Evolutionary conservation across 2,113 vertebrate genomes (phyloP), one percentile per base, ranked within the genome.

Genomic region (Pygoscelis antarcticus): DNA sequence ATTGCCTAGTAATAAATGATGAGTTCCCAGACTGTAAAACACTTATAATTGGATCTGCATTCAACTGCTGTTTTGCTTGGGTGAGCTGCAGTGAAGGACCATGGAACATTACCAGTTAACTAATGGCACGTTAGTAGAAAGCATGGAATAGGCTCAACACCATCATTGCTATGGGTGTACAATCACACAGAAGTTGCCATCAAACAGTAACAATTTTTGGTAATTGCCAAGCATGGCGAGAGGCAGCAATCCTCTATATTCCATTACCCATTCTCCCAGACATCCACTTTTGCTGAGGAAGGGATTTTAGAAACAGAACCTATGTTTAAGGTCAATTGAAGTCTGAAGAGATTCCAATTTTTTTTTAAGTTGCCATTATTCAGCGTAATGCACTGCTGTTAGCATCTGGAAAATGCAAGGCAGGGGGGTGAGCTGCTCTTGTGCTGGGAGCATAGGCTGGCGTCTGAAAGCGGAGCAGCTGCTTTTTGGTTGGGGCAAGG

Each of bases 321-420:
- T 91, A 47, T 96, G 90, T 83, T 97, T 97, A 96, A 95, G 96
- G 96, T 92, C 90, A 94, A 86, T 57, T 91, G 93, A 93, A 93
- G n/a, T 72, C 87, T 96, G 96, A 94, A 82, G 82, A 74, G 81
- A 55, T 93, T 89, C 54, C 90, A 65, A 9, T n/a, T 82, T 87
- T 64, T 58, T 82, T 79, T 55, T 8, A 60, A 66, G 78, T 90
- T 88, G 57, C 81, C 30, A 11, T 90, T 92, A 87, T 84, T 93
- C 83, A 76, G 68, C 0, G 3, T 78, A 92, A 87, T 40, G 64
- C 54, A 68, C 70, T 32, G 40, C 82, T 70, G 26, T 3, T 12
- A 60, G 78, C 87, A 61, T 74, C 51, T 83, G 80, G 87, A 78
- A 95, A 57, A 82, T 47, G 61, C 55, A 38, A 88, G 38, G 42